Evolutionary conservation across 2,113 vertebrate genomes (phyloP).

Genomic region (Crotalus viridis): DNA sequence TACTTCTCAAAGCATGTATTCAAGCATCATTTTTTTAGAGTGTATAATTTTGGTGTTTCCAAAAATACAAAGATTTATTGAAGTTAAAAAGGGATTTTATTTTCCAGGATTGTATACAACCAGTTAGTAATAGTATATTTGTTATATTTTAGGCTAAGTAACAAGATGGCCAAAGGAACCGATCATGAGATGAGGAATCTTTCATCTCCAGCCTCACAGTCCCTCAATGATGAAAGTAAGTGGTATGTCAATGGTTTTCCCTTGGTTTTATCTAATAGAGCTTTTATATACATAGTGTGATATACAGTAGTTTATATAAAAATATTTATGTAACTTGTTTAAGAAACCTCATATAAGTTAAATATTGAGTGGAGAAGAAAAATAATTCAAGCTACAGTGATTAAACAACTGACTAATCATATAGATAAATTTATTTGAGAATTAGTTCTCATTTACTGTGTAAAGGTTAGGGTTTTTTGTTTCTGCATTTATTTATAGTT

Average conservation of each 20-base stretch:
- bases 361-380: neutral
- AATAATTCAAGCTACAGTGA: neutral
- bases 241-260: neutral
- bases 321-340: neutral
- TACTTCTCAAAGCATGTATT: neutral
- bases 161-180: conserved; percentile 28
- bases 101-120: neutral
- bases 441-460: neutral
- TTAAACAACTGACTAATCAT: neutral
- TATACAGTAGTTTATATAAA: neutral
- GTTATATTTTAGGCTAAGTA: neutral
- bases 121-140: neutral
- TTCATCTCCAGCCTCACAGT: conserved; percentile 30
- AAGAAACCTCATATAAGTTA: neutral
- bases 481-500: neutral
- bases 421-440: neutral
- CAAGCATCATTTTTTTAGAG: neutral
- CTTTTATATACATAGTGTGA: neutral
- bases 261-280: neutral
- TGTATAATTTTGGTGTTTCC: neutral
- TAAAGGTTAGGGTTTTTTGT: neutral
- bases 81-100: neutral
- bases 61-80: neutral
- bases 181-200: conserved; percentile 32
- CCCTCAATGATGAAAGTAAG: conserved; percentile 25